Conservation (phyloP, 2,113 vertebrate species). For the Gopherus evgoodei region DNA sequence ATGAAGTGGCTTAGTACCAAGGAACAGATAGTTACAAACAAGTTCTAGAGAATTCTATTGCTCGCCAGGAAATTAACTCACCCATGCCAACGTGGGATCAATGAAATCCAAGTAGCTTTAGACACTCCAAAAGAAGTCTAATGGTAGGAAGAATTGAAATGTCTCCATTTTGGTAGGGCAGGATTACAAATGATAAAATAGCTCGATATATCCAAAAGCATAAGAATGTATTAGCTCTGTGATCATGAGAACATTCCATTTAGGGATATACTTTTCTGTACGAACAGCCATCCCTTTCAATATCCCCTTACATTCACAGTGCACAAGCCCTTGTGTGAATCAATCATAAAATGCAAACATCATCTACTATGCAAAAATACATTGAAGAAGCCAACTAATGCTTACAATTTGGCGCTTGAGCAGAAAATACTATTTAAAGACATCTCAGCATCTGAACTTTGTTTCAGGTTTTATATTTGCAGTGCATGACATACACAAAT, state of each 20-base stretch:
- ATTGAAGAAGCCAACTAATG: neutral
- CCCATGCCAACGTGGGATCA: neutral
- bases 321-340: neutral
- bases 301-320: neutral
- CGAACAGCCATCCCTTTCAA: neutral
- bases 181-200: neutral
- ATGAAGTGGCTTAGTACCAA: neutral
- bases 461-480: slow-evolving; percentile 52
- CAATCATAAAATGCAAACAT: neutral
- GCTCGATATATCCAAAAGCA: neutral
- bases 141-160: neutral
- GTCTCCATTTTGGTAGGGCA: neutral
- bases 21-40: neutral
- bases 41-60: neutral
- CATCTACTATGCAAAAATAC: neutral
- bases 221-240: neutral
- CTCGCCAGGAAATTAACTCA: neutral
- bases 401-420: neutral
- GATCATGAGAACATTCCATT: neutral
- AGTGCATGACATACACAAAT: slow-evolving; percentile 20
- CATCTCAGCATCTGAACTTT: slow-evolving; percentile 31
- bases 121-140: neutral
- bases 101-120: neutral
- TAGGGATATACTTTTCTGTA: neutral
- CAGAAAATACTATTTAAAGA: neutral